Conservation (phyloP, 2,888 invertebrate species). For the Thumatha senex region DNA sequence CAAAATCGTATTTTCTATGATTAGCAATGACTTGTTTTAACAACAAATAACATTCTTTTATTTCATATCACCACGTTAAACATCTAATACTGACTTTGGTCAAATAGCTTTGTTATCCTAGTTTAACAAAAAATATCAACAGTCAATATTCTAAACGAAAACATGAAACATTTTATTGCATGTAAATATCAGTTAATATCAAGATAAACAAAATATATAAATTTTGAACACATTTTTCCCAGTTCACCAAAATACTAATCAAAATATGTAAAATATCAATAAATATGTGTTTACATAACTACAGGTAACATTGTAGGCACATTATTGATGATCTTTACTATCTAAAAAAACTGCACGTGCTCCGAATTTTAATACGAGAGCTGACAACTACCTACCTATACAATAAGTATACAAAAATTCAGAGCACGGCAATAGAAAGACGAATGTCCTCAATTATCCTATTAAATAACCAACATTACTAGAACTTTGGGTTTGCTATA, state of each 20-base stretch:
- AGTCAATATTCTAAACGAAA: conserved; percentile 77
- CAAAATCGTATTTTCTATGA: conserved; percentile 55
- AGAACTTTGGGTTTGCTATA: conserved; percentile 77
- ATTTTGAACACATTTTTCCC: conserved; percentile 80
- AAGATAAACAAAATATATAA: conserved; percentile 55
- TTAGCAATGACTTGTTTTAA: conserved; percentile 69
- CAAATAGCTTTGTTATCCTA: conserved; percentile 83
- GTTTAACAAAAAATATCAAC: conserved; percentile 80
- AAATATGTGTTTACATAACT: conserved; percentile 66
- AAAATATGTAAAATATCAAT: conserved; percentile 59
- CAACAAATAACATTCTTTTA: conserved; percentile 64
- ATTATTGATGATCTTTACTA: conserved; percentile 76
- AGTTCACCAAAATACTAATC: conserved; percentile 63
- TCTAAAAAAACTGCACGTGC: conserved; percentile 38
- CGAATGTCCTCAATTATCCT: conserved; percentile 51
- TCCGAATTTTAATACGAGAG: conserved; percentile 19
- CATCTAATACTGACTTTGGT: conserved; percentile 84
- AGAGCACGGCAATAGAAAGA: conserved; percentile 24
- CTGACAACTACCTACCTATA: conserved; percentile 1
- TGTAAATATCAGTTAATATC: conserved; percentile 79
- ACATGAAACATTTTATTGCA: conserved; percentile 71
- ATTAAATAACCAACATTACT: conserved; percentile 73
- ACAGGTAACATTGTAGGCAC: conserved; percentile 84
- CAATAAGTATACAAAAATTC: conserved; percentile 13
- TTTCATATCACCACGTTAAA: conserved; percentile 69